Evolutionary conservation across 1,140 invertebrate species (phyloP).

Genomic region (Ceratosolen solmsi): DNA sequence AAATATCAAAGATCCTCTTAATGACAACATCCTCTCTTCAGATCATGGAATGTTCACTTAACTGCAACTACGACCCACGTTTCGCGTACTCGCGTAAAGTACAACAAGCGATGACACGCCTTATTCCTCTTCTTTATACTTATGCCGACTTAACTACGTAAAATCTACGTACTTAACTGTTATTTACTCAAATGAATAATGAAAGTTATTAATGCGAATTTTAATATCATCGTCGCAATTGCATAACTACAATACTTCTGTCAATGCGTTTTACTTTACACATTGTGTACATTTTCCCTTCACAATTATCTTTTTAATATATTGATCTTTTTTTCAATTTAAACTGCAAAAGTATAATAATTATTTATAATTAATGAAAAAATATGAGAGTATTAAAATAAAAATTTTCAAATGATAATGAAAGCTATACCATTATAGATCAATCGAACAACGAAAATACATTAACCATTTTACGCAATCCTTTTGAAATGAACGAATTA

Average conservation of each 20-base stretch:
- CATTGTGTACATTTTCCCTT: background rate
- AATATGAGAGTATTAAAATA: background rate
- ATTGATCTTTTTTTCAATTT: background rate
- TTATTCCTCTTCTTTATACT: conserved; percentile 1
- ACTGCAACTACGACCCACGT: conserved; percentile 10
- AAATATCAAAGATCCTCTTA: conserved; percentile 45
- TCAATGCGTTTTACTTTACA: background rate
- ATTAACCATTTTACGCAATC: conserved; percentile 27
- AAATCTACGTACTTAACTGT: conserved; percentile 14
- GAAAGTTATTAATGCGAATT: background rate
- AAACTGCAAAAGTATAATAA: background rate
- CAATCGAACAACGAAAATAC: conserved; percentile 28
- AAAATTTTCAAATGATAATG: conserved; percentile 2
- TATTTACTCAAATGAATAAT: background rate
- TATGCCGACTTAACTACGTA: background rate
- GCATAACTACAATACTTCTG: background rate
- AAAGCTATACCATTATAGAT: background rate
- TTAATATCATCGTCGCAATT: background rate
- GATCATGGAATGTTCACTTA: conserved; percentile 38
- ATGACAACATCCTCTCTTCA: conserved; percentile 33
- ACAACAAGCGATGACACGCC: conserved; percentile 37
- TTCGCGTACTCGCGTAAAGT: conserved; percentile 42
- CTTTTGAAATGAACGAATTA: conserved; percentile 27
- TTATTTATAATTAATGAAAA: background rate
- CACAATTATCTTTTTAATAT: background rate